Conservation (phyloP, 2,797 vertebrate species). For the Melanitta fusca region DNA sequence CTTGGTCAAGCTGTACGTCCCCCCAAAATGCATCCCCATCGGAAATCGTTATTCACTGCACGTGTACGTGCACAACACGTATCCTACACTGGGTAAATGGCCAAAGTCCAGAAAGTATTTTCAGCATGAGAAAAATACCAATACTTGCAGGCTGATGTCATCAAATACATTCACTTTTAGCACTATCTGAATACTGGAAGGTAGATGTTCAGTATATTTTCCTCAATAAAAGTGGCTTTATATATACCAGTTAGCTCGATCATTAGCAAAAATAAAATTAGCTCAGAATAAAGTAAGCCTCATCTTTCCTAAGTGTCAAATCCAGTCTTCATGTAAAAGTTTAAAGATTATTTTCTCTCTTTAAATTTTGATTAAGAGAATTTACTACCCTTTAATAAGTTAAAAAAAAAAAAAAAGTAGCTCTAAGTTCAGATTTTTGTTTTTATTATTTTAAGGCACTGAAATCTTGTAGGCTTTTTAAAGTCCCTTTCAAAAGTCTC, state of each 20-base stretch:
- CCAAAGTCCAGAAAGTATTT: not conserved
- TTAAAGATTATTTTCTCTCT: not conserved
- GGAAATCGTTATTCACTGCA: not conserved
- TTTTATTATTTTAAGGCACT: not conserved
- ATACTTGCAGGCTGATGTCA: conserved; percentile 4
- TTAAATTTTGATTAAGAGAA: not conserved
- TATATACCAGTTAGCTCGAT: not conserved
- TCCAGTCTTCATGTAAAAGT: not conserved
- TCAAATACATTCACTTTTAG: not conserved
- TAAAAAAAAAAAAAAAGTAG: not conserved
- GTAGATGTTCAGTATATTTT: not conserved
- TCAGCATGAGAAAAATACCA: not conserved
- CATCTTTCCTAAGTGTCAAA: not conserved
- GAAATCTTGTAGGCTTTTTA: not conserved
- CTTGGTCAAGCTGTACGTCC: not conserved
- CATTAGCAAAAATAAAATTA: not conserved
- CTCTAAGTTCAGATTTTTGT: not conserved
- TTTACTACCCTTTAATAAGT: not conserved
- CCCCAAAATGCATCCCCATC: not conserved
- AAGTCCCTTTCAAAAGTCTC: not conserved
- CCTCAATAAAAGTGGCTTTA: not conserved
- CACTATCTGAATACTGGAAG: not conserved
- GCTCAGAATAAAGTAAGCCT: not conserved
- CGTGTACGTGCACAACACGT: not conserved
- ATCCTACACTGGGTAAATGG: not conserved